Conservation (phyloP, 2,113 vertebrate genomes). For the Daphoenositta chrysoptera region DNA sequence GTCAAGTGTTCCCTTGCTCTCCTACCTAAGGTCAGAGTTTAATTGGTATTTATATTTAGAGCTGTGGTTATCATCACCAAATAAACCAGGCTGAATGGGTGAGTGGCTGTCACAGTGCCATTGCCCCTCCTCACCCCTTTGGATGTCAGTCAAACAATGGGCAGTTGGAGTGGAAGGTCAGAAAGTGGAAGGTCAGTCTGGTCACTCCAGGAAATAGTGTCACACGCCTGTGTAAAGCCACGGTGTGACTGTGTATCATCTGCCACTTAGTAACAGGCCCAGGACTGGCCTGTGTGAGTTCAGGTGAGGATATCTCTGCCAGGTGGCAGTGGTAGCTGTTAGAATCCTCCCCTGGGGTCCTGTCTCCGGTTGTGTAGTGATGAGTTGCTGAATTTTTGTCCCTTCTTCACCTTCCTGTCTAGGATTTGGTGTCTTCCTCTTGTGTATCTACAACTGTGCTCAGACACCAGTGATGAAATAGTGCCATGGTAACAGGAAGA, state of each 20-base stretch:
- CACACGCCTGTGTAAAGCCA: not conserved
- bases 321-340: not conserved
- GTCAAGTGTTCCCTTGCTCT: not conserved
- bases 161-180: not conserved
- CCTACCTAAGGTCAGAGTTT: not conserved
- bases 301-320: not conserved
- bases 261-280: not conserved
- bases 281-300: not conserved
- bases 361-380: not conserved
- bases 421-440: conserved; percentile 1
- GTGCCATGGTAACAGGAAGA: conserved; percentile 52
- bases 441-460: not conserved
- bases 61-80: not conserved
- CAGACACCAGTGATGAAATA: not conserved
- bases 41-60: not conserved
- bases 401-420: not conserved
- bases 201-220: not conserved
- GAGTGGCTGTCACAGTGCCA: not conserved
- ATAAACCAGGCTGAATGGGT: not conserved
- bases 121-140: not conserved
- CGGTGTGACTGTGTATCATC: not conserved
- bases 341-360: not conserved
- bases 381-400: conserved; percentile 2
- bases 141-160: not conserved
- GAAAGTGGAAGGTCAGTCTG: not conserved